phyloP scores from a whole-genome alignment of 2,797 vertebrate genomes.

The Typhlichthys eigenmanni region DNA sequence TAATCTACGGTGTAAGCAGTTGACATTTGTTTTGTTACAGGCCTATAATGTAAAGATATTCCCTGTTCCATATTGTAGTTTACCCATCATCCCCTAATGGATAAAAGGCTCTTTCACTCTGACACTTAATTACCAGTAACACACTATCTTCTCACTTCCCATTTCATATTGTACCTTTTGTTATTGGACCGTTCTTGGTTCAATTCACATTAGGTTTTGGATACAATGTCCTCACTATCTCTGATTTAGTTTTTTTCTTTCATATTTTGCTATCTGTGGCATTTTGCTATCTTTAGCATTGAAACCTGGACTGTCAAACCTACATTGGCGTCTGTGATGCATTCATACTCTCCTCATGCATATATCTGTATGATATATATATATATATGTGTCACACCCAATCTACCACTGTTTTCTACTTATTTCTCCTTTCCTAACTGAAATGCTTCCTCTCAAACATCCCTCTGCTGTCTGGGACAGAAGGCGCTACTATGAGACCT shows the following conservation, averaged over 20 bases:
- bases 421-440: slow-evolving; percentile 59
- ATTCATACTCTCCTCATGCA: slow-evolving; percentile 32
- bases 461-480: slow-evolving; percentile 86
- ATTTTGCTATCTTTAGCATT: slow-evolving; percentile 36
- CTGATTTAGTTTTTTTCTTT: slow-evolving; percentile 33
- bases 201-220: slow-evolving; percentile 31
- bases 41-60: too few species aligned
- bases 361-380: slow-evolving; percentile 71
- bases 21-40: too few species aligned
- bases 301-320: slow-evolving; percentile 50
- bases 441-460: slow-evolving; percentile 79
- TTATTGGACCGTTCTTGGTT: slow-evolving; percentile 32
- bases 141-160: slow-evolving; percentile 34
- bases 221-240: slow-evolving; percentile 51
- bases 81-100: slow-evolving; percentile 30
- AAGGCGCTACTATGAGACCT: slow-evolving; percentile 98
- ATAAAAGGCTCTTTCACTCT: slow-evolving; percentile 29
- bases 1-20: too few species aligned
- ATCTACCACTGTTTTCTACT: slow-evolving; percentile 53
- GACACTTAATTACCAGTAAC: slow-evolving; percentile 47
- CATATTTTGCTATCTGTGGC: slow-evolving; percentile 32
- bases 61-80: too few species aligned
- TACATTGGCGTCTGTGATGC: slow-evolving; percentile 19
- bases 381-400: slow-evolving; percentile 65
- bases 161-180: slow-evolving; percentile 31